phyloP scores from a whole-genome alignment of 2,113 vertebrate species.

The Phaethon lepturus region DNA sequence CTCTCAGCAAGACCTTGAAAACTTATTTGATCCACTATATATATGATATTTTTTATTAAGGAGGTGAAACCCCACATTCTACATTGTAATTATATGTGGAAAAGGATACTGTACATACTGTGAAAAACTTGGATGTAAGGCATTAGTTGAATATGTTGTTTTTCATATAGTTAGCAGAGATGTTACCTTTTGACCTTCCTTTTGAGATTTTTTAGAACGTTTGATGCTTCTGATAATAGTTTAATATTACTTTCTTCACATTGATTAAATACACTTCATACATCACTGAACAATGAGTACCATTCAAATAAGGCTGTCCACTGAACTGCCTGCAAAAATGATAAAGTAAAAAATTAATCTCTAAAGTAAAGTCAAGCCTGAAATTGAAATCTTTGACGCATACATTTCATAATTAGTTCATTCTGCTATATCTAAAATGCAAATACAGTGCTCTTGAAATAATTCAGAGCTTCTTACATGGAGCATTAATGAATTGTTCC shows the following conservation, averaged over 20 bases:
- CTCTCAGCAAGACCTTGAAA: neutral
- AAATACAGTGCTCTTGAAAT: slow-evolving; percentile 72
- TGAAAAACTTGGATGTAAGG: slow-evolving; percentile 57
- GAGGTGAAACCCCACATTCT: neutral
- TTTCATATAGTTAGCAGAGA: slow-evolving; percentile 70
- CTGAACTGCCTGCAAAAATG: slow-evolving; percentile 80
- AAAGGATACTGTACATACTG: neutral
- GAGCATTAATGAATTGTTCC: slow-evolving; percentile 60
- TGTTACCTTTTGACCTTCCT: slow-evolving; percentile 78
- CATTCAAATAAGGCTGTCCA: slow-evolving; percentile 76
- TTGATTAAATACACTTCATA: slow-evolving; percentile 84
- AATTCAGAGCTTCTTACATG: slow-evolving; percentile 41
- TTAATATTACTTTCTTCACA: slow-evolving; percentile 80
- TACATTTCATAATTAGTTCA: slow-evolving; percentile 86
- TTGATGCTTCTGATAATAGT: slow-evolving; percentile 77
- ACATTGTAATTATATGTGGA: slow-evolving; percentile 11
- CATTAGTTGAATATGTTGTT: slow-evolving; percentile 76
- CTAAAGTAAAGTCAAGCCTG: slow-evolving; percentile 87
- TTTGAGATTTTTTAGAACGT: slow-evolving; percentile 75
- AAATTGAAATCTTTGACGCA: slow-evolving; percentile 90
- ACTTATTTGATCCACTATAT: neutral
- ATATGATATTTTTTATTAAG: neutral
- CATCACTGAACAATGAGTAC: slow-evolving; percentile 81
- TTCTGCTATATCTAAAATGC: slow-evolving; percentile 77
- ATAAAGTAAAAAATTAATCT: slow-evolving; percentile 85